Evolutionary conservation across 1,140 invertebrate genomes (phyloP).

Genomic region (Drosophila nikananu): DNA sequence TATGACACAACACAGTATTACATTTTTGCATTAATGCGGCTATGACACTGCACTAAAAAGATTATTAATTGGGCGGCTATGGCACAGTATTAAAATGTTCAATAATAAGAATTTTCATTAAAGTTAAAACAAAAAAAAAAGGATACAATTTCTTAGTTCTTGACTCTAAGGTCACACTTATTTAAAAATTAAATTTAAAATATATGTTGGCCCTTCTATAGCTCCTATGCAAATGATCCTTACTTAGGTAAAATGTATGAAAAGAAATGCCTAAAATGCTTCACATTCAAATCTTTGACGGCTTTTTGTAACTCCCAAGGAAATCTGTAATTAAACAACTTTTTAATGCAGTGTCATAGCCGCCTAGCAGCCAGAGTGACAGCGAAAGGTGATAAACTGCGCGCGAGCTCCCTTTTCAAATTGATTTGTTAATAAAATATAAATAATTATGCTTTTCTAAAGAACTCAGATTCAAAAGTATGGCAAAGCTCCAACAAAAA

Average conservation of each 20-base stretch:
- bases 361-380: constrained; percentile 4
- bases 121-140: no score
- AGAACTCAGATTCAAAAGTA: neutral
- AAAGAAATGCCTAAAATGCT: no score
- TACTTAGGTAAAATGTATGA: no score
- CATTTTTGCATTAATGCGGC: neutral
- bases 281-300: neutral
- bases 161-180: rapidly evolving
- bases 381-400: constrained; percentile 1
- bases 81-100: neutral
- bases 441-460: neutral
- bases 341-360: neutral
- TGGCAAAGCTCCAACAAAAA: neutral
- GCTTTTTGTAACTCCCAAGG: neutral
- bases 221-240: no score
- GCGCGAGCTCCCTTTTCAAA: neutral
- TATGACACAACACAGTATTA: neutral
- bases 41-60: neutral
- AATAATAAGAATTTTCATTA: no score
- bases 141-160: no score
- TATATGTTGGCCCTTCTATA: no score
- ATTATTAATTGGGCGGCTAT: neutral
- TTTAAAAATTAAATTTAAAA: neutral
- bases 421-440: neutral
- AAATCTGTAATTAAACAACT: neutral